Evolutionary conservation across 2,797 vertebrate species (phyloP), one percentile per base, ranked within the genome.

Genomic region (Echeneis naucrates): DNA sequence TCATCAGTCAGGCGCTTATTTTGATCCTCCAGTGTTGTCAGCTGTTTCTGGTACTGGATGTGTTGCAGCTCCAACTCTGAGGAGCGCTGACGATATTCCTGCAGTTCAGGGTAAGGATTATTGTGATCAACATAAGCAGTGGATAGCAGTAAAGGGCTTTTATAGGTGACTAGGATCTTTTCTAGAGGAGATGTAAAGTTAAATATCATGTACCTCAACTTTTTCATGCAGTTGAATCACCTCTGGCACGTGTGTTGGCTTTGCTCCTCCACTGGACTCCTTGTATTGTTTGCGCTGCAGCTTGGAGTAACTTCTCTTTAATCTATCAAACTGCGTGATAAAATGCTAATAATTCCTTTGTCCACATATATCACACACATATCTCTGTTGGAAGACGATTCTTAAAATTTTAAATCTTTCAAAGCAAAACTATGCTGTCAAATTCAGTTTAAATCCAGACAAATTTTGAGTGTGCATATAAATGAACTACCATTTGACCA

Each of bases 251-350:
- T 95, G 92, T 0, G 91, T 92, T 35, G 90, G 93, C 73, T 88
- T 95, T 30, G 82, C 42, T 67, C 92, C 94, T 76, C 89, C 90
- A 37, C 87, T 92, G 35, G 71, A 77, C 65, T 95, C 95, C 76
- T 95, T 96, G 17, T 93, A 44, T 23, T 96, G 95, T 81, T 94
- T 97, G 76, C 91, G 95, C 88, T 97, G 96, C 62, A 98, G 94
- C 84, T 96, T 99, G 87, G 96, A 95, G 86, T 99, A 99, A 93
- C 94, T 96, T 89, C 93, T 96, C 84, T 96, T 97, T 84, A 99
- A 88, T 86, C 91, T 96, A 57, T 93, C 91, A 75, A 98, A 88
- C 97, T 98, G 87, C 53, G 90, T 66, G 63, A 35, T 59, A 52
- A 59, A n/a, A 40, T 0, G 0, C 16, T 58, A 4, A 38, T 19